Percentiles rank a stretch among this genome's conserved stretches.
These are phyloP conservation scores for Volucella inanis DNA, from an alignment of 2,888 invertebrate genomes.

Conservation along the genomic window DNA sequence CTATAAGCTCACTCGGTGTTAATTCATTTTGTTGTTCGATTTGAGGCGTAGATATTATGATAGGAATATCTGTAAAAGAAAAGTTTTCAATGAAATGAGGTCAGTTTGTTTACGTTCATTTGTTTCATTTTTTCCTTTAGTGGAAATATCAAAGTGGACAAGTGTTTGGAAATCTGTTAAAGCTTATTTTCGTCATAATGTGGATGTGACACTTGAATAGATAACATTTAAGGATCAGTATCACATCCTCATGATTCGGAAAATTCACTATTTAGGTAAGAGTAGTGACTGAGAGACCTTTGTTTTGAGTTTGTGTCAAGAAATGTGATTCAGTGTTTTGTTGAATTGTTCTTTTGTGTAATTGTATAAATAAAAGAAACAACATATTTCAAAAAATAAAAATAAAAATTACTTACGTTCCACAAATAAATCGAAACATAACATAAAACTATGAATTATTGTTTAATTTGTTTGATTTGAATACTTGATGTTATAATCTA, in stretches of 20 bases:
- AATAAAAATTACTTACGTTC: constrained; percentile 32
- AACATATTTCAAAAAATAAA: constrained; percentile 19
- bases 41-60: constrained; percentile 8
- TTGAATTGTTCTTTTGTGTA: constrained; percentile 12
- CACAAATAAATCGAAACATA: constrained; percentile 17
- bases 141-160: constrained; percentile 2
- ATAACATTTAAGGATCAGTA: too few species aligned
- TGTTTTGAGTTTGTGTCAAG: constrained; percentile 55
- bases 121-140: constrained; percentile 21
- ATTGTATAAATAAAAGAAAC: constrained; percentile 3
- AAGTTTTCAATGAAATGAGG: constrained; percentile 20
- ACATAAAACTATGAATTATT: constrained; percentile 1
- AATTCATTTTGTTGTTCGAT: not conserved
- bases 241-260: not conserved
- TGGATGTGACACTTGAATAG: not conserved
- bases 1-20: constrained; percentile 26
- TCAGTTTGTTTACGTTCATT: constrained; percentile 24
- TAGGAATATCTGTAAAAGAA: constrained; percentile 52
- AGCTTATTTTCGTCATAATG: not conserved
- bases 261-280: not conserved
- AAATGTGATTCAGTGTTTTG: constrained; percentile 4
- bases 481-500: too few species aligned
- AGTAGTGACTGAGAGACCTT: constrained; percentile 19
- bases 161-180: not conserved
- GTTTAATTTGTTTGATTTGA: not conserved